These are phyloP conservation scores for Cephus pygmeus DNA, from an alignment of 2,888 invertebrate species.

Conservation along the genomic window DNA sequence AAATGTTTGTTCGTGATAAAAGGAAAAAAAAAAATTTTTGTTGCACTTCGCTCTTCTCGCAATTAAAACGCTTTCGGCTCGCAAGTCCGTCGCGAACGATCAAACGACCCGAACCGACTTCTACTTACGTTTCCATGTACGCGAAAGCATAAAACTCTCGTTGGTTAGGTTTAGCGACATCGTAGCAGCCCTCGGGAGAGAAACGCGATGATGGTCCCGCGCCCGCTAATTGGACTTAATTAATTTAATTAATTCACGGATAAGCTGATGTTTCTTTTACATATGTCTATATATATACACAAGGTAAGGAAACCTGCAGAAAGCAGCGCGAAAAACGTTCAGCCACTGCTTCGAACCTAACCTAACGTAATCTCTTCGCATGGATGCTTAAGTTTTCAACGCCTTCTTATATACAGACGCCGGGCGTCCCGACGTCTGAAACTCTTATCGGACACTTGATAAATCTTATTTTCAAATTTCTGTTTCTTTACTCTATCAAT, in stretches of 20 bases:
- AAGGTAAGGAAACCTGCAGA: slow-evolving; percentile 32
- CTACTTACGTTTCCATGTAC: neutral
- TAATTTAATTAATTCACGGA: slow-evolving; percentile 46
- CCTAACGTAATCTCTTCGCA: too few species aligned
- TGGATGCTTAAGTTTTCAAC: too few species aligned
- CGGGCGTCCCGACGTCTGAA: too few species aligned
- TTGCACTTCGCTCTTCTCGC: neutral
- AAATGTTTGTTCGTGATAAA: neutral
- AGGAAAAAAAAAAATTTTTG: neutral
- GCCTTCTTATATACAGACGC: too few species aligned
- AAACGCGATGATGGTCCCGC: neutral
- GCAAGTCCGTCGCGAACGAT: neutral
- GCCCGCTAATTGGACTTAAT: slow-evolving; percentile 43
- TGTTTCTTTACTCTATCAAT: too few species aligned
- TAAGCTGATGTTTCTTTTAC: slow-evolving; percentile 20
- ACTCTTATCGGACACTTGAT: too few species aligned
- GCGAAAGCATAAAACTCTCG: neutral
- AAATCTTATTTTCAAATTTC: too few species aligned
- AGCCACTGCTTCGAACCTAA: slow-evolving; percentile 30
- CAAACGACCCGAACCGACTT: neutral
- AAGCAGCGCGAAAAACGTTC: slow-evolving; percentile 32
- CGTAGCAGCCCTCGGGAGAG: neutral
- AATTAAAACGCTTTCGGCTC: slow-evolving; percentile 1
- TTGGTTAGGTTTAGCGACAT: neutral
- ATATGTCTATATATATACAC: too few species aligned